phyloP scores from a whole-genome alignment of 2,888 invertebrate genomes.

The Amphipyra berbera region DNA sequence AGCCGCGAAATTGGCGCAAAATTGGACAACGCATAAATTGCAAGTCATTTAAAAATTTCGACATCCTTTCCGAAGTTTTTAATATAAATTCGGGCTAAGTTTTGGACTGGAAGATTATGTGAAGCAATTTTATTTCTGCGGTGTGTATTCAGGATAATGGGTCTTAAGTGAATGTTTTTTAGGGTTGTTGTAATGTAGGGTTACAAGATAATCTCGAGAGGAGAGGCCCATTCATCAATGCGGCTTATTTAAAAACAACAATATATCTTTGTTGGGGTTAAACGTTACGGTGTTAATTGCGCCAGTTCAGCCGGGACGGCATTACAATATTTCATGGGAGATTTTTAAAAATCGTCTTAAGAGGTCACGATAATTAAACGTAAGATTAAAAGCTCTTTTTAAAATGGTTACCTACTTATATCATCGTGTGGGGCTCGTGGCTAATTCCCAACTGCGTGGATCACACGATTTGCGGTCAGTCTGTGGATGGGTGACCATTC shows the following conservation, averaged over 20 bases:
- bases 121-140: slow-evolving; percentile 49
- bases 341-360: slow-evolving; percentile 60
- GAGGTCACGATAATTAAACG: slow-evolving; percentile 51
- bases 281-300: slow-evolving; percentile 64
- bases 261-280: slow-evolving; percentile 66
- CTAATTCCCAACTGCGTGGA: no score
- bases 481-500: no score
- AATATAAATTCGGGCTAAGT: slow-evolving; percentile 35
- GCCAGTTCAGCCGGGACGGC: slow-evolving; percentile 48
- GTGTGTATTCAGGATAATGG: slow-evolving; percentile 49
- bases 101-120: slow-evolving; percentile 45
- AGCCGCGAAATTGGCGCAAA: slow-evolving; percentile 83
- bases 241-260: slow-evolving; percentile 74
- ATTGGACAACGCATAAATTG: slow-evolving; percentile 81
- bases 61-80: slow-evolving; percentile 51
- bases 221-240: slow-evolving; percentile 69
- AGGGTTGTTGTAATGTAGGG: slow-evolving; percentile 43
- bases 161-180: slow-evolving; percentile 57
- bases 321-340: slow-evolving; percentile 61
- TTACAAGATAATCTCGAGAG: slow-evolving; percentile 51
- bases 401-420: slow-evolving; percentile 13
- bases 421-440: slow-evolving; percentile 6
- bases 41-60: slow-evolving; percentile 72
- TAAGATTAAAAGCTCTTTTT: slow-evolving; percentile 30
- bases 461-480: no score